Evolutionary conservation across 2,888 invertebrate genomes (phyloP).

Genomic region (Sminthurides aquaticus): DNA sequence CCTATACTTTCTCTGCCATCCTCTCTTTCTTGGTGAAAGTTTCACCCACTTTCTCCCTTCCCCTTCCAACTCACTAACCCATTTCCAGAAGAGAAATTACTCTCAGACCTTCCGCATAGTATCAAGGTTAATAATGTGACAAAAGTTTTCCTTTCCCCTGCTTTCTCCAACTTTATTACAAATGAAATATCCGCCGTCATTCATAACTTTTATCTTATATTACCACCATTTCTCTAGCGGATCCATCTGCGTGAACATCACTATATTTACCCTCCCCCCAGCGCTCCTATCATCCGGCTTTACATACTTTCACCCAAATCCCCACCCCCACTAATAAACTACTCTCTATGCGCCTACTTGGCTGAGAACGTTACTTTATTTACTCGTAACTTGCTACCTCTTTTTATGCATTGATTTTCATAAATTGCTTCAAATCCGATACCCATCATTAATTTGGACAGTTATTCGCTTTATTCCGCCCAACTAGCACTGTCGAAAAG

Average conservation of each 20-base stretch:
- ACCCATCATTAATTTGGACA: too few relatives aligned
- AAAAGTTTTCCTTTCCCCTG: conserved; percentile 8
- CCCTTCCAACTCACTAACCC: not conserved
- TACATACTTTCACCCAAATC: too few relatives aligned
- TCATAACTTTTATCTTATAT: not conserved
- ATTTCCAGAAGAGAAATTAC: conserved; percentile 1
- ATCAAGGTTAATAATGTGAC: not conserved
- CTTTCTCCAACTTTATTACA: not conserved
- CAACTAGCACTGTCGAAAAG: too few relatives aligned
- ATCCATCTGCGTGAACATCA: not conserved
- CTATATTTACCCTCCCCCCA: not conserved
- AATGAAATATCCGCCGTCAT: conserved; percentile 2
- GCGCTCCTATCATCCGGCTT: too few relatives aligned
- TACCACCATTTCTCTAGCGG: not conserved
- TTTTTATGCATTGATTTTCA: too few relatives aligned
- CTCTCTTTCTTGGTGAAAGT: not conserved
- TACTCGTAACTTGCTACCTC: too few relatives aligned
- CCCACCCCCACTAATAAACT: too few relatives aligned
- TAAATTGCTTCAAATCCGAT: too few relatives aligned
- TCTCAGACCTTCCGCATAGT: not conserved
- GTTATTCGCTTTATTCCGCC: too few relatives aligned
- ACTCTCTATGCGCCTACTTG: too few relatives aligned
- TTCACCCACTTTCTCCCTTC: not conserved
- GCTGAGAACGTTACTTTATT: too few relatives aligned
- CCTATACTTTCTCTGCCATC: not conserved